Evolutionary conservation across 2,113 vertebrate species (phyloP).

Genomic region (Tamias sibiricus): DNA sequence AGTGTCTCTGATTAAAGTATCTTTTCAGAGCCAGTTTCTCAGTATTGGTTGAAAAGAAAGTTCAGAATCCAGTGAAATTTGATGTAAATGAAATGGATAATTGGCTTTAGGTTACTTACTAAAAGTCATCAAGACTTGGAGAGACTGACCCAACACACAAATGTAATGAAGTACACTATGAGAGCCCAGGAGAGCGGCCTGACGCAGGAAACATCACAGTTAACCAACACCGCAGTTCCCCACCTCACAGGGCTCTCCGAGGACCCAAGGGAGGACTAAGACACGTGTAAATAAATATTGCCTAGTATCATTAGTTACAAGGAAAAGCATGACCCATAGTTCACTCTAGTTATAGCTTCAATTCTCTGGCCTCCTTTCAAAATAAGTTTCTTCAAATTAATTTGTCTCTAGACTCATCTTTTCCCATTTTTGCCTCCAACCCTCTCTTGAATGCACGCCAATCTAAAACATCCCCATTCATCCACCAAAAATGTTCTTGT

Average conservation of each 20-base stretch:
- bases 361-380: neutral
- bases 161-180: neutral
- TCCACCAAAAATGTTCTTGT: rapidly evolving
- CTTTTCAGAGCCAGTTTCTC: slow-evolving; percentile 48
- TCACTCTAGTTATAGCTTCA: neutral
- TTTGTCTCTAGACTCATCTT: neutral
- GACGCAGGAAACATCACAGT: neutral
- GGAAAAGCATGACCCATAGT: neutral
- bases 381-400: neutral
- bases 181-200: neutral
- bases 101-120: neutral
- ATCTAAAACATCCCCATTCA: rapidly evolving
- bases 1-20: slow-evolving; percentile 67
- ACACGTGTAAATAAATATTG: neutral
- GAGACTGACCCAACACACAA: neutral
- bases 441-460: neutral
- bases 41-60: slow-evolving; percentile 13
- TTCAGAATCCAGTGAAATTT: neutral
- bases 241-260: rapidly evolving
- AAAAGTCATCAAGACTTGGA: neutral
- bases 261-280: neutral
- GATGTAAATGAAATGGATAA: neutral
- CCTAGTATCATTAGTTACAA: neutral
- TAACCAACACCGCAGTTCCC: rapidly evolving
- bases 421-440: neutral